phyloP scores from a whole-genome alignment of 2,797 vertebrate species.

The Helicolenus hilgendorfi region DNA sequence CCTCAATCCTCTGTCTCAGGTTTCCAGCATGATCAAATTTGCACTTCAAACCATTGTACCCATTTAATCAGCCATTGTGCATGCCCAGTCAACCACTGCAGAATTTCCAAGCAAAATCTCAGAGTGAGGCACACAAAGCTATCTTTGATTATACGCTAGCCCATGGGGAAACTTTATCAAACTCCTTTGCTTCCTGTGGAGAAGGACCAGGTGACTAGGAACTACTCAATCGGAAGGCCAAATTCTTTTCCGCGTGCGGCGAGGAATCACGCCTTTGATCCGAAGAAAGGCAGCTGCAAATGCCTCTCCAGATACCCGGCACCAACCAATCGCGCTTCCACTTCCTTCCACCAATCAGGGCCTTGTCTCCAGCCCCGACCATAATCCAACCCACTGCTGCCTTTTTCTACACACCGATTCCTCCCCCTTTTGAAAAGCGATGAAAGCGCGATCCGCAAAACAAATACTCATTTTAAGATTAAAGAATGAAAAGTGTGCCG shows the following conservation, averaged over 20 bases:
- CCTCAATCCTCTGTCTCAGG: constrained; percentile 82
- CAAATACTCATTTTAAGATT: constrained; percentile 26
- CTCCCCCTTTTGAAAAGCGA: constrained; percentile 17
- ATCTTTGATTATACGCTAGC: constrained; percentile 89
- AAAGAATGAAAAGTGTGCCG: constrained; percentile 44
- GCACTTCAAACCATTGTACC: constrained; percentile 92
- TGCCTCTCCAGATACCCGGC: constrained; percentile 64
- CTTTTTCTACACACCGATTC: constrained; percentile 31
- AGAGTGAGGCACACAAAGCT: constrained; percentile 90
- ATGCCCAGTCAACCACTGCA: constrained; percentile 87
- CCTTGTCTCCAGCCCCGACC: constrained; percentile 52
- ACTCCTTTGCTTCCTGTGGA: constrained; percentile 79
- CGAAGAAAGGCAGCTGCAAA: constrained; percentile 76
- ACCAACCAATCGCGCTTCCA: constrained; percentile 65
- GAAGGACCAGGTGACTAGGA: constrained; percentile 89
- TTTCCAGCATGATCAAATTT: constrained; percentile 92
- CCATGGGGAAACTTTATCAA: constrained; percentile 89
- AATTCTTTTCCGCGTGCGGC: constrained; percentile 68
- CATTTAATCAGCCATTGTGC: constrained; percentile 93
- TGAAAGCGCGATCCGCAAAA: constrained; percentile 36
- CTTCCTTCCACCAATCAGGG: constrained; percentile 74
- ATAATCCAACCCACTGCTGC: constrained; percentile 59
- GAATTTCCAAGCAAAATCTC: constrained; percentile 87
- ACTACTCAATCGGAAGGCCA: constrained; percentile 73
- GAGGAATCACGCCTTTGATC: constrained; percentile 81